These are phyloP conservation scores for Watsonalla binaria DNA, from an alignment of 2,888 invertebrate species.

Conservation along the genomic window DNA sequence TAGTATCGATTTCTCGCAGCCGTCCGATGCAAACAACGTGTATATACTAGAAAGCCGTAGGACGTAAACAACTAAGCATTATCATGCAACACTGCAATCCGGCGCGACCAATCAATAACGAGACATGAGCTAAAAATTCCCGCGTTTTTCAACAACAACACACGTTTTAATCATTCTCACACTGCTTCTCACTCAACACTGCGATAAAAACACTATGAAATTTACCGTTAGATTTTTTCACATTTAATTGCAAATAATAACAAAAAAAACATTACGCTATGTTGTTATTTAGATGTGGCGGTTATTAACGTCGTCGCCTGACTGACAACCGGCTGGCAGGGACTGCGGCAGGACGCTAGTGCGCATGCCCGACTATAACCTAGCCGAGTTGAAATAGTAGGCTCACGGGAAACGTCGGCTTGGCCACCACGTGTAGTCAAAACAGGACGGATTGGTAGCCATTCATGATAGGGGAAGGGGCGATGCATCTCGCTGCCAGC, in stretches of 20 bases:
- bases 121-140: constrained; percentile 46
- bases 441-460: constrained; percentile 53
- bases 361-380: constrained; percentile 68
- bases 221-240: constrained; percentile 8
- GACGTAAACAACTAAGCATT: constrained; percentile 57
- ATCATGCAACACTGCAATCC: constrained; percentile 57
- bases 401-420: constrained; percentile 42
- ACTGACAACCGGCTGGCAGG: constrained; percentile 49
- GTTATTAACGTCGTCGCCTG: constrained; percentile 59
- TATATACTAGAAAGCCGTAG: constrained; percentile 33
- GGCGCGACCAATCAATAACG: constrained; percentile 58
- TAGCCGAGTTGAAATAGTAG: constrained; percentile 63
- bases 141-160: constrained; percentile 47
- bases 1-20: constrained; percentile 27
- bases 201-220: constrained; percentile 13
- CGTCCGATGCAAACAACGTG: constrained; percentile 12
- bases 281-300: constrained; percentile 44
- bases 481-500: constrained; percentile 39
- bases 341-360: constrained; percentile 52
- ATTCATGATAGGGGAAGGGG: constrained; percentile 63
- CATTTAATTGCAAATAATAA: constrained; percentile 23
- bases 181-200: constrained; percentile 10
- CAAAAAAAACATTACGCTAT: constrained; percentile 22
- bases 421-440: constrained; percentile 41
- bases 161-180: constrained; percentile 5